A percentile compares a stretch with the other conserved stretches of the same genome.
These are phyloP conservation scores for Setipinna tenuifilis DNA, from an alignment of 2,797 vertebrate genomes.

Conservation along the genomic window DNA sequence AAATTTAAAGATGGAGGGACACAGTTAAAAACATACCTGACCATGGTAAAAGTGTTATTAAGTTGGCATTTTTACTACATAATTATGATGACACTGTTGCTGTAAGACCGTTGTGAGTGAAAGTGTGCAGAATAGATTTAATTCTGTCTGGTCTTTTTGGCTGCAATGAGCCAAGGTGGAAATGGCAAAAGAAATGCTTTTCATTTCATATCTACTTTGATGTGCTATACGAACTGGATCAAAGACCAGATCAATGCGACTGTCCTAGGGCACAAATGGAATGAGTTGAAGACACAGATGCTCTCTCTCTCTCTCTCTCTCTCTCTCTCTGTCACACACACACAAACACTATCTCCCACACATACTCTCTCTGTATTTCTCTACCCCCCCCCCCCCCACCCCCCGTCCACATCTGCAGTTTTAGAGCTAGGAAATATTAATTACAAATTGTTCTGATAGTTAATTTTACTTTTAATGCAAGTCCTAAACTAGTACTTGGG, in stretches of 20 bases:
- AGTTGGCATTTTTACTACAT: background rate
- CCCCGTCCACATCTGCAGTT: background rate
- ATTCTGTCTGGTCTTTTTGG: slow-evolving; percentile 5
- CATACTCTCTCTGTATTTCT: too few species aligned
- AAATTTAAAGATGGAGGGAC: background rate
- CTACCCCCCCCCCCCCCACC: too few species aligned
- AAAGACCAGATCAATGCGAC: slow-evolving; percentile 50
- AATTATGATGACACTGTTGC: background rate
- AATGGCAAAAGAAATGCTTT: slow-evolving; percentile 49
- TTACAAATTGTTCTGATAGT: background rate
- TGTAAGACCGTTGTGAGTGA: background rate
- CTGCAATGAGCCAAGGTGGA: slow-evolving; percentile 38
- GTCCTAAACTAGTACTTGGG: background rate
- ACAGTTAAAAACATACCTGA: background rate
- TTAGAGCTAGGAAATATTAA: background rate
- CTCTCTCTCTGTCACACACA: too few species aligned
- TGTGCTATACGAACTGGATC: slow-evolving; percentile 52
- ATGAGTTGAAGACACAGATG: slow-evolving; percentile 37
- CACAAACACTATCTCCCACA: too few species aligned
- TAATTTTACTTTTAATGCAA: background rate
- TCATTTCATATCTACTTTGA: slow-evolving; percentile 53
- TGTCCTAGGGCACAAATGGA: slow-evolving; percentile 43
- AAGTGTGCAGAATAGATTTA: slow-evolving; percentile 7
- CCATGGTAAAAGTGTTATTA: background rate
- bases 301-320: background rate